Base-by-base conservation (phyloP, 2,797 vertebrate species). In the Rhinogobio ventralis region DNA sequence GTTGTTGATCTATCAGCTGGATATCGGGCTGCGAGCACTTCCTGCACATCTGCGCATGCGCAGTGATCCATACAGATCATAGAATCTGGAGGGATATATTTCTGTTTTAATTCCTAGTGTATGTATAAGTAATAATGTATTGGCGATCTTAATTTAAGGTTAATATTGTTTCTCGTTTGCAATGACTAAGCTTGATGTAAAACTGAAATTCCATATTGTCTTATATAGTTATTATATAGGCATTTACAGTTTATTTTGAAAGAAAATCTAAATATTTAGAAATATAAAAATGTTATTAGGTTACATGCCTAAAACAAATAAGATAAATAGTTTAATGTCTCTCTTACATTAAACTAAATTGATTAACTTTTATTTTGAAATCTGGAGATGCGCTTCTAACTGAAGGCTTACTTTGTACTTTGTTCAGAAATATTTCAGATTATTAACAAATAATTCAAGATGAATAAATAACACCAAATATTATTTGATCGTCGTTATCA, bases 1-100 rank as follows among this genome's bases (percentile, higher is more conserved):
- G 92, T 94, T 94, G 93, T 95, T 93, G 93, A 89, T 92, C 89
- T 88, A 90, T 94, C 94, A 95, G 94, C 94, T 94, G 95, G 85
- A 88, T 49, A 83, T 86, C 53, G 66, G 80, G 88, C 91, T 17
- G 82, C 79, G 81, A 90, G 81, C 90, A 64, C 94, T 96, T 96
- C 95, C 95, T 91, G 93, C 83, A 91, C 51, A 25, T 0, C 0
- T 0, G 91, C 94, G 94, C 95, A 93, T 42, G 91, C 94, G 94
- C 93, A 68, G 11, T 91, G 39, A 39, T 30, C 14, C 23, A 11
- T 11, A 13, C 19, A 33, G 20, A 2, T 68, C n/a, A 55, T 1
- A 15, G 4, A 25, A n/a, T n/a, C 36, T 60, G 28, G 28, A 28
- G 55, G 1, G 8, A 67, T 20, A 6, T 4, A 2, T 66, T 36